phyloP scores from a whole-genome alignment of 2,888 invertebrate genomes.

The Philonicus albiceps region DNA sequence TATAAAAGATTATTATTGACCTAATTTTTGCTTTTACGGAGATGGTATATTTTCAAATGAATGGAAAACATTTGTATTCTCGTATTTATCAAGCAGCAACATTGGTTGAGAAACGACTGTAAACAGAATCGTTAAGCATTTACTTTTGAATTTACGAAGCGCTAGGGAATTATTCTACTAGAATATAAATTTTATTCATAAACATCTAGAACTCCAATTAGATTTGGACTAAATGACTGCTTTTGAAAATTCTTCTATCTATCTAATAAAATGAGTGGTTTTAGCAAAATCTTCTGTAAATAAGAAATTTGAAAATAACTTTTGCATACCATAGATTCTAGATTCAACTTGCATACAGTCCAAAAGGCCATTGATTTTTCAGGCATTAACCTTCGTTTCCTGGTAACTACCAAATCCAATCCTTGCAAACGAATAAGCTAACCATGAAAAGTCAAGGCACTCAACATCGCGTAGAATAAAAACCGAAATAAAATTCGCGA shows the following conservation, averaged over 20 bases:
- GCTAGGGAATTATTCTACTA: too few relatives aligned
- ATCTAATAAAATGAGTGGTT: background rate
- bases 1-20: too few relatives aligned
- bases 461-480: background rate
- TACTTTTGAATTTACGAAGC: background rate
- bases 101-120: too few relatives aligned
- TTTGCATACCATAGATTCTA: background rate
- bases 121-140: background rate
- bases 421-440: background rate
- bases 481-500: background rate
- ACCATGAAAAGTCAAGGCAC: background rate
- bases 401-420: background rate
- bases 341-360: background rate
- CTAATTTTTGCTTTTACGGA: too few relatives aligned
- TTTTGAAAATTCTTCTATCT: background rate
- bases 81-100: too few relatives aligned
- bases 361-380: background rate
- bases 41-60: too few relatives aligned
- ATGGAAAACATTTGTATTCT: too few relatives aligned
- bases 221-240: background rate
- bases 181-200: too few relatives aligned
- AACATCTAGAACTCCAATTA: too few relatives aligned
- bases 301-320: background rate
- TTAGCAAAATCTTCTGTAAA: background rate
- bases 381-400: background rate